Percentiles rank a stretch among this genome's conserved stretches.
phyloP scores from a whole-genome alignment of 2,888 invertebrate genomes.

The Caenorhabditis doughertyi region DNA sequence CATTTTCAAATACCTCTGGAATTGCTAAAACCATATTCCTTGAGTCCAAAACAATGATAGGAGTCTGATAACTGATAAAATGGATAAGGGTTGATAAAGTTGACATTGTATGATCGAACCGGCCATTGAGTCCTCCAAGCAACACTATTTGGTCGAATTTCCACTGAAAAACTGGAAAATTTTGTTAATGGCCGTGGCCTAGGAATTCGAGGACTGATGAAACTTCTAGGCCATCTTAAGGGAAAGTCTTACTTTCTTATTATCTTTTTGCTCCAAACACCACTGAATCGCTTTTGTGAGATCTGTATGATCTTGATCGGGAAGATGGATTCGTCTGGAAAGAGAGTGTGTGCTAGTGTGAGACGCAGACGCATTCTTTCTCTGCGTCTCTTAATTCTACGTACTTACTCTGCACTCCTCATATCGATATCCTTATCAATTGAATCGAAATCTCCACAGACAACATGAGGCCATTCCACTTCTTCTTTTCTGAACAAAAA shows the following conservation, averaged over 20 bases:
- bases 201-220: neutral
- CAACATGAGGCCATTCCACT: constrained; percentile 64
- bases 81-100: constrained; percentile 71
- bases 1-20: constrained; percentile 21
- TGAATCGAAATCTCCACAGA: constrained; percentile 80
- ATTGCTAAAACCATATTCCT: constrained; percentile 56
- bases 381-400: too few relatives aligned
- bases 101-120: constrained; percentile 80
- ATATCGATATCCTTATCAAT: constrained; percentile 41
- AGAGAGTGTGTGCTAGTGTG: too few relatives aligned
- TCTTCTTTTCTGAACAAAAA: neutral
- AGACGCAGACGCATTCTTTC: too few relatives aligned
- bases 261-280: constrained; percentile 27
- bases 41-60: constrained; percentile 49
- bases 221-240: too few relatives aligned
- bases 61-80: neutral
- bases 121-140: constrained; percentile 72
- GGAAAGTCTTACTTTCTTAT: neutral
- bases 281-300: constrained; percentile 52
- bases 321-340: constrained; percentile 61
- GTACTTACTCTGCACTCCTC: constrained; percentile 46
- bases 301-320: constrained; percentile 70
- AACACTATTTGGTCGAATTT: constrained; percentile 43
- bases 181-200: neutral
- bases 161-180: constrained; percentile 29